Conservation (phyloP, 2,113 vertebrate species). For the Hippolais icterina region DNA sequence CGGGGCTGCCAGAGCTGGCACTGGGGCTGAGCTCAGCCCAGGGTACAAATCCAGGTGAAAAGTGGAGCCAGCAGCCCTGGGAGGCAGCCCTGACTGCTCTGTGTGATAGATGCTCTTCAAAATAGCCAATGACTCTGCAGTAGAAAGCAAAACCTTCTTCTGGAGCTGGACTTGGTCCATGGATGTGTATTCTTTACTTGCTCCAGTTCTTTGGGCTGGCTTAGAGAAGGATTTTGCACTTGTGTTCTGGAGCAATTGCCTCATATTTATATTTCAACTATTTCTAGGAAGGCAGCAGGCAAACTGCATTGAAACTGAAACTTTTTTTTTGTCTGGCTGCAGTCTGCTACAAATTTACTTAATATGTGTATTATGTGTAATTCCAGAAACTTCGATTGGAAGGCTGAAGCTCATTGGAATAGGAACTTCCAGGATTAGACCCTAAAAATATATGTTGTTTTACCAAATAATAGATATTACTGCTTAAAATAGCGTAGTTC, state of each 20-base stretch:
- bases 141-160: not conserved
- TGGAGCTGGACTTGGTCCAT: not conserved
- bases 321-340: not conserved
- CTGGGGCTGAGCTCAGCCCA: not conserved
- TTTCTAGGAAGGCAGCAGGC: not conserved
- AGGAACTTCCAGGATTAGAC: slow-evolving; percentile 21
- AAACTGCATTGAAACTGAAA: not conserved
- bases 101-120: not conserved
- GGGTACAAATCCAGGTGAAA: not conserved
- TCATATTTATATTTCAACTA: not conserved
- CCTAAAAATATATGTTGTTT: slow-evolving; percentile 24
- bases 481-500: slow-evolving; percentile 28
- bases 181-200: not conserved
- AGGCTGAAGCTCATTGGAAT: not conserved
- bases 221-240: not conserved
- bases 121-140: not conserved
- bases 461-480: slow-evolving; percentile 26
- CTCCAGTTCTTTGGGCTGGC: not conserved
- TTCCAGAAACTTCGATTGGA: slow-evolving; percentile 9
- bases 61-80: not conserved
- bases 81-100: not conserved
- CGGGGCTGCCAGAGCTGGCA: not conserved
- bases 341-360: not conserved
- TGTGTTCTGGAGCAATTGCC: not conserved
- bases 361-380: not conserved